phyloP scores from a whole-genome alignment of 2,113 vertebrate species.

The Hydropotes inermis region DNA sequence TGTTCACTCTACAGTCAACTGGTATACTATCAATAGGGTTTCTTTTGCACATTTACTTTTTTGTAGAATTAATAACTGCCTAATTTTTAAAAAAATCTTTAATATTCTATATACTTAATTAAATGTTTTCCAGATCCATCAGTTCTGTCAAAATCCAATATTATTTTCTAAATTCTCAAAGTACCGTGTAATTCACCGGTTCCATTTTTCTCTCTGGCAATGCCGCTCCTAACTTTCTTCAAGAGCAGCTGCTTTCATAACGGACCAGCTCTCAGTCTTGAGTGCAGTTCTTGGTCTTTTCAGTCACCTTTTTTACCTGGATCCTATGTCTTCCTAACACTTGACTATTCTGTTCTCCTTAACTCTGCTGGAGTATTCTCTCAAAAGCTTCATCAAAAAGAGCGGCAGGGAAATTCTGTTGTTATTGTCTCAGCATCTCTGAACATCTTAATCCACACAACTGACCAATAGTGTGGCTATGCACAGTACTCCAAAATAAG shows the following conservation, averaged over 20 bases:
- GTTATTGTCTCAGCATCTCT: not conserved
- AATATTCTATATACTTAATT: not conserved
- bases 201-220: not conserved
- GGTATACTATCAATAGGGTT: not conserved
- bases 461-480: accelerated
- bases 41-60: not conserved
- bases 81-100: not conserved
- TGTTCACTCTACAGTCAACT: not conserved
- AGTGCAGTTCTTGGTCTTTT: not conserved
- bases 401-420: not conserved
- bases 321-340: not conserved
- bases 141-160: not conserved
- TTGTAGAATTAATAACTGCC: not conserved
- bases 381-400: not conserved
- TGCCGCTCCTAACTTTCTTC: not conserved
- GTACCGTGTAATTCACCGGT: not conserved
- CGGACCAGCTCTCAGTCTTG: not conserved
- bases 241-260: not conserved
- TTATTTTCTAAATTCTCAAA: not conserved
- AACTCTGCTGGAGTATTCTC: not conserved
- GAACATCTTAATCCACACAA: not conserved
- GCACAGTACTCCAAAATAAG: not conserved
- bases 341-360: not conserved
- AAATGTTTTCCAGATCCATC: not conserved
- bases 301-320: not conserved